These are phyloP conservation scores for Phalacrocorax brasilianus DNA, from an alignment of 2,113 vertebrate species.

Conservation along the genomic window DNA sequence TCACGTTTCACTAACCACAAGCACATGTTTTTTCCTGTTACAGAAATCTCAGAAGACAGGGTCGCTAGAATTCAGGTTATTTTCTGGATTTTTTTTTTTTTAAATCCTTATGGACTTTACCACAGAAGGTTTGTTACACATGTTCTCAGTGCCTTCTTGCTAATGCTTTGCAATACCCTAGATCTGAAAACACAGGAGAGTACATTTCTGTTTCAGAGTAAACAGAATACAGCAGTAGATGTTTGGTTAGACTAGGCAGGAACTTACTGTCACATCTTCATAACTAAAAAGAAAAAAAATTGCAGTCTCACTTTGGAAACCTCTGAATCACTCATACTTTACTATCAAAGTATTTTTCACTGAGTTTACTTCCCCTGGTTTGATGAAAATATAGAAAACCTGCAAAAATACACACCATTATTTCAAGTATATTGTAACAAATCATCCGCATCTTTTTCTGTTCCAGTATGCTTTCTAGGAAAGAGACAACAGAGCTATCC, in stretches of 20 bases:
- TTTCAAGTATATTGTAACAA: not conserved
- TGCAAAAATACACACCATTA: not conserved
- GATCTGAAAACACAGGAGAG: not conserved
- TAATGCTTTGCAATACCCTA: not conserved
- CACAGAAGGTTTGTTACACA: not conserved
- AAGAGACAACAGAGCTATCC: not conserved
- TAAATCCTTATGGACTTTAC: not conserved
- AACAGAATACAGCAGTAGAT: not conserved
- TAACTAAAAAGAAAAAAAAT: not conserved
- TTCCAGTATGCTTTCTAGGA: not conserved
- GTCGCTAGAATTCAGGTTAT: not conserved
- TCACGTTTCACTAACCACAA: not conserved
- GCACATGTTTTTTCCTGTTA: not conserved
- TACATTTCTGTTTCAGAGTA: not conserved
- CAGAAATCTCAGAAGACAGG: not conserved
- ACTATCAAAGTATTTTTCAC: not conserved
- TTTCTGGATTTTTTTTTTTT: not conserved
- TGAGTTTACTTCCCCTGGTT: not conserved
- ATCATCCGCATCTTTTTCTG: not conserved
- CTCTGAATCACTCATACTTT: not conserved
- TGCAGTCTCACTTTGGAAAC: not conserved
- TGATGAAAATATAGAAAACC: not conserved
- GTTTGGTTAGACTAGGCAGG: not conserved
- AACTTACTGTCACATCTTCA: not conserved
- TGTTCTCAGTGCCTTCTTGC: not conserved